A percentile compares a stretch with the other conserved stretches of the same genome.
These are phyloP conservation scores for Drosophila buzzatii DNA, from an alignment of 2,888 invertebrate species.

Conservation along the genomic window DNA sequence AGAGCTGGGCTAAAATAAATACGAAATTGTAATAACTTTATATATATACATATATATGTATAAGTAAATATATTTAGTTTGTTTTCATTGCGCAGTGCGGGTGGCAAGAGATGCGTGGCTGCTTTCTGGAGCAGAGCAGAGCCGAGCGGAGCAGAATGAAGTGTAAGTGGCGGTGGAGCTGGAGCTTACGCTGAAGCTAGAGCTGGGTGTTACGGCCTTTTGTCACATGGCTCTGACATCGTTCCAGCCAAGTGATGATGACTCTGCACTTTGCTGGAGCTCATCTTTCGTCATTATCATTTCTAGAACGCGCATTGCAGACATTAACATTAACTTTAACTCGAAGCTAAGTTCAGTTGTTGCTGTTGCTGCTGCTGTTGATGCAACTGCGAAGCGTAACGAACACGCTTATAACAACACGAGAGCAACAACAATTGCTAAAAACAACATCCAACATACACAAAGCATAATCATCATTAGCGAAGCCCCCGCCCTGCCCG, in stretches of 20 bases:
- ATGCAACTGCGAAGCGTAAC: conserved; percentile 79
- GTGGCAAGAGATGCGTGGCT: conserved; percentile 30
- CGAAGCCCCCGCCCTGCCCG: conserved; percentile 30
- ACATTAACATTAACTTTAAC: conserved; percentile 73
- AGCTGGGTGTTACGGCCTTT: conserved; percentile 24
- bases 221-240: conserved; percentile 55
- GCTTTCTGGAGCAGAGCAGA: conserved; percentile 70
- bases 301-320: conserved; percentile 70
- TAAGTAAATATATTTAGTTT: not conserved
- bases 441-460: conserved; percentile 50
- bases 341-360: conserved; percentile 44
- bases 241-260: conserved; percentile 67
- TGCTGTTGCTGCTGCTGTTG: conserved; percentile 49
- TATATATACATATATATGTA: conserved; percentile 46
- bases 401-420: conserved; percentile 73
- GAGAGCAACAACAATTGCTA: conserved; percentile 50
- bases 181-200: conserved; percentile 9
- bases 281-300: conserved; percentile 71
- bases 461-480: conserved; percentile 73
- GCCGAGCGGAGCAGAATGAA: conserved; percentile 21
- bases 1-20: conserved; percentile 43
- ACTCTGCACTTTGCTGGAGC: conserved; percentile 62
- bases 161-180: conserved; percentile 1
- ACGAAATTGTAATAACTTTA: conserved; percentile 74
- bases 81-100: conserved; percentile 32